phyloP scores from a whole-genome alignment of 2,888 invertebrate genomes.

The Stegana nigrithorax region DNA sequence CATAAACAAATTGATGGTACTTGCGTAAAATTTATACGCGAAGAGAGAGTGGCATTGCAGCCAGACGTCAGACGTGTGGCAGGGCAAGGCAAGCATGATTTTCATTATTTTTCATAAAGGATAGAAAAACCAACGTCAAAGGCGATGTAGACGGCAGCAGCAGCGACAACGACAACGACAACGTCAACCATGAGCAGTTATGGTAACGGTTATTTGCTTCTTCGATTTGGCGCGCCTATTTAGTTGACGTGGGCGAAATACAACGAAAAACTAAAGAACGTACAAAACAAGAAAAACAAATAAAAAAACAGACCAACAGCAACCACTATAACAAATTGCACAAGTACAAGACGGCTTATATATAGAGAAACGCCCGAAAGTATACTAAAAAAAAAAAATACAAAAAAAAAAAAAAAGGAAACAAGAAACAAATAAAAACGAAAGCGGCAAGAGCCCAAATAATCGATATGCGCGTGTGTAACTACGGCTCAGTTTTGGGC shows the following conservation, averaged over 20 bases:
- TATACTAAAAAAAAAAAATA: constrained; percentile 12
- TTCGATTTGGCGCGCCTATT: background rate
- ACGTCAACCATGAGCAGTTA: constrained; percentile 6
- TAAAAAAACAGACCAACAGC: background rate
- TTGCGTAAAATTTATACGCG: background rate
- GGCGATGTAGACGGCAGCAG: no score
- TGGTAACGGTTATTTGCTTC: constrained; percentile 1
- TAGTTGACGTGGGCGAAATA: no score
- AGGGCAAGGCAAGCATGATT: background rate
- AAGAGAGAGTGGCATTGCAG: background rate
- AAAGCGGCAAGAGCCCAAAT: no score
- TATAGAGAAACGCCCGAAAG: constrained; percentile 3
- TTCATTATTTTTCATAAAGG: background rate
- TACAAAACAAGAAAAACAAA: background rate
- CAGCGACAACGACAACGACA: no score
- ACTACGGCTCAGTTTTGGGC: constrained; percentile 14
- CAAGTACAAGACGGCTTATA: no score
- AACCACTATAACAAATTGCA: no score
- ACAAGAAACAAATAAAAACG: background rate
- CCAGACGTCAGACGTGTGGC: background rate
- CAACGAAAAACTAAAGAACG: background rate
- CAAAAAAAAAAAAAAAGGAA: background rate
- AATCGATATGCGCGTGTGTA: constrained; percentile 9
- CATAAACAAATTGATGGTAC: background rate
- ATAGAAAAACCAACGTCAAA: no score